These are phyloP conservation scores for Protomyctophum bolini DNA, from an alignment of 2,113 vertebrate species.

Conservation along the genomic window DNA sequence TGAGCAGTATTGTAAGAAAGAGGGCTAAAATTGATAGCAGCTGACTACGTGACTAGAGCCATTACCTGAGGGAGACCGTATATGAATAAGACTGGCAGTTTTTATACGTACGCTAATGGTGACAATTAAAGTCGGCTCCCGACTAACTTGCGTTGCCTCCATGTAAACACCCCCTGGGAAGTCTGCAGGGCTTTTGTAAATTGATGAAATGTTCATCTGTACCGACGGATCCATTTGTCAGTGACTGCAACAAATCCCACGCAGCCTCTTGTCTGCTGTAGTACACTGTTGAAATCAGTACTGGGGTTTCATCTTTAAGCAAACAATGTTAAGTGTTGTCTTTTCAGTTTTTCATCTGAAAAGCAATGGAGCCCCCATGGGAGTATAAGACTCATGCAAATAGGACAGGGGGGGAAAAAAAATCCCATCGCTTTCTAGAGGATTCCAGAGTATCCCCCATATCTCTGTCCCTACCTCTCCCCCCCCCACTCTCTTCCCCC, in stretches of 20 bases:
- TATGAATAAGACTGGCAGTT: slow-evolving; percentile 73
- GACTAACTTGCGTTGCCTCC: slow-evolving; percentile 88
- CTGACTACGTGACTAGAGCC: slow-evolving; percentile 42
- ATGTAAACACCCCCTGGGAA: slow-evolving; percentile 89
- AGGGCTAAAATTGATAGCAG: slow-evolving; percentile 39
- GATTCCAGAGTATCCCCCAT: slow-evolving; percentile 40
- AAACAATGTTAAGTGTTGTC: slow-evolving; percentile 97
- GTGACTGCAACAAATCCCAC: slow-evolving; percentile 88
- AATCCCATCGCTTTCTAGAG: slow-evolving; percentile 89
- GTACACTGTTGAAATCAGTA: slow-evolving; percentile 88
- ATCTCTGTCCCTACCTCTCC: slow-evolving; percentile 1
- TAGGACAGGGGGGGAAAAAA: slow-evolving; percentile 75
- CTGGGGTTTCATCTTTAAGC: slow-evolving; percentile 94
- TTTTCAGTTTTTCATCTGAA: slow-evolving; percentile 92
- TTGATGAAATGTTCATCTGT: slow-evolving; percentile 92
- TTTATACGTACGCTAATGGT: slow-evolving; percentile 84
- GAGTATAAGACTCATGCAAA: slow-evolving; percentile 88
- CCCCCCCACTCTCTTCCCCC: slow-evolving; percentile 33
- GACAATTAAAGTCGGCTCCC: slow-evolving; percentile 92
- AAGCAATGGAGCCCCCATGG: slow-evolving; percentile 87
- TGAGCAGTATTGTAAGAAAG: slow-evolving; percentile 26
- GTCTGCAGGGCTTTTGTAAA: slow-evolving; percentile 87
- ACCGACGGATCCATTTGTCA: slow-evolving; percentile 93
- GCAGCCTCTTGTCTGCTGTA: slow-evolving; percentile 81
- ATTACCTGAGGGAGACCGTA: slow-evolving; percentile 65